Base-by-base conservation (phyloP, 2,888 invertebrate species). In the Saturnia pavonia region DNA sequence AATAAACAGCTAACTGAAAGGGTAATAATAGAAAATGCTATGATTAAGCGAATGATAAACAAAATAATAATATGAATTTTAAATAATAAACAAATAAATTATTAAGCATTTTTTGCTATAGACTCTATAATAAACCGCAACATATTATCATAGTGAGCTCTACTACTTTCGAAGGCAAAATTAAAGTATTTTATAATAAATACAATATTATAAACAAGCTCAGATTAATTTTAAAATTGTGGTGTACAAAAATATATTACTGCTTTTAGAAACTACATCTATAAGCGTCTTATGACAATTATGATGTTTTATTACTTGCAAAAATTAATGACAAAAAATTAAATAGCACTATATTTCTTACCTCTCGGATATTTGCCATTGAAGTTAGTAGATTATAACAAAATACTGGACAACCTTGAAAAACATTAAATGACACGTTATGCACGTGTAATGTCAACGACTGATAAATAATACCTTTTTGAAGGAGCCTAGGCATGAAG, bases 381-480 rank as follows among this genome's bases (percentile, higher is more conserved):
- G 40, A 16, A 65, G 65, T 40, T 19, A 48, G 9, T 19, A 40
- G 40, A 65, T 40, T 65, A 65, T 65, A 40, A 65, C 40, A 65
- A 65, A 40, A 34, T 40, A 65, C 40, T 40, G 40, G 65, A 34
- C n/a, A 65, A 19, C 65, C 65, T 65, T 65, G 65, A 65, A 40
- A 22, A 40, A 48, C 48, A 40, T 68, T 34, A 19, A 51, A 68
- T 40, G n/a, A 43, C 68, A 68, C 40, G n/a, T 68, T 19, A 68
- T 11, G 8, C n/a, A 16, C 16, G 27, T 22, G 9, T 51, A 54
- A 68, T 54, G 68, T 68, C 68, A 68, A 68, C 68, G 68, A 68
- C 68, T 54, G 68, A 57, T 68, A 68, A 68, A 68, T 68, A 54
- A 57, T 51, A 68, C 25, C 19, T 68, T 45, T 48, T 48, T 51